phyloP scores from a whole-genome alignment of 1,140 invertebrate species.

The Medauroidea extradentata region DNA sequence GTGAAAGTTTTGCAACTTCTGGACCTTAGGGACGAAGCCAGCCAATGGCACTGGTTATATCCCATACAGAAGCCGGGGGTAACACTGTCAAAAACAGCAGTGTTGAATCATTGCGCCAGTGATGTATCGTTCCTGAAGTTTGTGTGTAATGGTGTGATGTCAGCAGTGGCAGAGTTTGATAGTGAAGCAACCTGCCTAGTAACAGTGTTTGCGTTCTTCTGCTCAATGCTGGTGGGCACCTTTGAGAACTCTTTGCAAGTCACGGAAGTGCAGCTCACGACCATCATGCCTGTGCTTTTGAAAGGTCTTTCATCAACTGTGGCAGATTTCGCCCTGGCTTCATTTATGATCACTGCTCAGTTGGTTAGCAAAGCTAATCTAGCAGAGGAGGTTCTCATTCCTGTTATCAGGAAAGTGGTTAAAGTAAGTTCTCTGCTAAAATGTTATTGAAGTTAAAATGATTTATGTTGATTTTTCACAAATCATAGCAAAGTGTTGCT shows the following conservation, averaged over 20 bases:
- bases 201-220: slow-evolving; percentile 73
- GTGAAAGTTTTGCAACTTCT: slow-evolving; percentile 74
- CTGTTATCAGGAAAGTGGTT: not conserved
- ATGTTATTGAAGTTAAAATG: too few relatives aligned
- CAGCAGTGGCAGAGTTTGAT: slow-evolving; percentile 58
- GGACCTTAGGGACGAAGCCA: slow-evolving; percentile 52
- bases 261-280: slow-evolving; percentile 62
- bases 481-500: too few relatives aligned
- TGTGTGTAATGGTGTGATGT: slow-evolving; percentile 62
- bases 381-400: not conserved
- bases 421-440: too few relatives aligned
- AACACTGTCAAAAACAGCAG: slow-evolving; percentile 60
- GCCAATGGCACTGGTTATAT: slow-evolving; percentile 75
- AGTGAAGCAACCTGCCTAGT: slow-evolving; percentile 55
- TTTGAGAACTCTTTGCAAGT: slow-evolving; percentile 52
- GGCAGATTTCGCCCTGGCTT: slow-evolving; percentile 64
- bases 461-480: too few relatives aligned
- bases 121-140: slow-evolving; percentile 68
- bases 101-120: slow-evolving; percentile 65
- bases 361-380: not conserved
- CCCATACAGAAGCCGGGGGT: slow-evolving; percentile 67
- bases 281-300: slow-evolving; percentile 63
- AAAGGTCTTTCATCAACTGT: slow-evolving; percentile 62
- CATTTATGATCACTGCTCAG: slow-evolving; percentile 66
- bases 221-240: slow-evolving; percentile 63